A percentile compares a stretch with the other conserved stretches of the same genome.
Evolutionary conservation across 2,113 vertebrate genomes (phyloP).

Genomic region (human (Homo sapiens)): DNA sequence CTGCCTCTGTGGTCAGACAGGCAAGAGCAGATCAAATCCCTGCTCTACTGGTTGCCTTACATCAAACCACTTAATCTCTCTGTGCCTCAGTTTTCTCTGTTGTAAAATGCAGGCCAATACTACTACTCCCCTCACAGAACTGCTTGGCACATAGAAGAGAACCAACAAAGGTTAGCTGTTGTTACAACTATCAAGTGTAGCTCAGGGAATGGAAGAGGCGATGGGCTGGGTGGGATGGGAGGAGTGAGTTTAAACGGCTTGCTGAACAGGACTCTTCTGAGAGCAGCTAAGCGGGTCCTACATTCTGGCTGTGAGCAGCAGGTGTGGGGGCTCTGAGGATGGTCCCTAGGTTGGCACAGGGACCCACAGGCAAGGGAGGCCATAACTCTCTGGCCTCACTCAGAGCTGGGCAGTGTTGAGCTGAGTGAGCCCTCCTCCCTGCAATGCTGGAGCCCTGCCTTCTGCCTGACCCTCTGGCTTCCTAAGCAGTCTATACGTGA

Average conservation of each 20-base stretch:
- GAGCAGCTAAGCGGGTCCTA: not conserved
- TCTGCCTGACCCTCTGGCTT: not conserved
- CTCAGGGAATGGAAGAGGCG: not conserved
- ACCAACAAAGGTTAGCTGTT: not conserved
- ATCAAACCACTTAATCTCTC: not conserved
- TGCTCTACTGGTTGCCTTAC: not conserved
- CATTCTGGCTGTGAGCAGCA: not conserved
- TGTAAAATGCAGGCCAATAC: not conserved
- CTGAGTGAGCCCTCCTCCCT: not conserved
- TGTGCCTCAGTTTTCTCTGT: not conserved
- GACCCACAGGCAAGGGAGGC: not conserved
- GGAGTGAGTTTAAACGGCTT: not conserved
- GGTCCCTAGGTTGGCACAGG: not conserved
- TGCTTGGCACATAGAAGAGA: not conserved
- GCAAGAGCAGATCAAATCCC: not conserved
- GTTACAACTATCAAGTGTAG: not conserved
- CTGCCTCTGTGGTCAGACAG: not conserved
- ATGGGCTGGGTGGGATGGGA: not conserved
- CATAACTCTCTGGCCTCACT: not conserved
- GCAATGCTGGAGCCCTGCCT: not conserved
- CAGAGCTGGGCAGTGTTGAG: not conserved
- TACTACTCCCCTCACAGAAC: not conserved
- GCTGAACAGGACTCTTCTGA: not conserved
- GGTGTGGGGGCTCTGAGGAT: not conserved
- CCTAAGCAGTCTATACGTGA: not conserved